Evolutionary conservation across 37 sponge, comb jelly and placozoan genomes (phyloP), one percentile per base, ranked within the genome.

Genomic region (Oscarella lobularis): DNA sequence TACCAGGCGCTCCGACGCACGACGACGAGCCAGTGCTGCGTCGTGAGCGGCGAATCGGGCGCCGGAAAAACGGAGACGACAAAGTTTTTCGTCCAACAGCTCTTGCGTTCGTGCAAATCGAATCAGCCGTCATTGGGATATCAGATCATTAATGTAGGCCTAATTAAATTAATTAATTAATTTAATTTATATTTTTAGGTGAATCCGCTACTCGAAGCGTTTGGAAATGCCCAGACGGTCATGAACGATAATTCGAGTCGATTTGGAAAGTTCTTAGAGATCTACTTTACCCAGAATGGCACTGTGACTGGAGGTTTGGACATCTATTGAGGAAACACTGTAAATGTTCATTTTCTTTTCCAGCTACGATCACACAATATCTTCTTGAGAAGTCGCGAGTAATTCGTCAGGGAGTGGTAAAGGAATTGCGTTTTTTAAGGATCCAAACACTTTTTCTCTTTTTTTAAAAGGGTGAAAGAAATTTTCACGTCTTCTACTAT

Each of bases 21-120:
- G 14, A 20, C 14, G 60, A 9, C 9, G 60, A 48, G 60, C 20
- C 60, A 48, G 71, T 4, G 6, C 6, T 68, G 71, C 31, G 71
- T 68, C 71, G 29, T 68, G 33, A 68, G 71, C 31, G 71, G 71
- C 6, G 71, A 68, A 34, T n/a, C n/a, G 6, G 71, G 71, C 6
- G 71, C 71, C 29, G 71, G 71, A 4, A 68, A 68, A 34, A 68
- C 71, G n/a, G 71, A 68, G 71, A 68, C 71, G 6, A 34, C 71
- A 4, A 68, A 68, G 71, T 68, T 68, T 4, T 14, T 68, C 31
- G 71, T 68, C n/a, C 71, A 14, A 4, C 71, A 68, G 6, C n/a
- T 68, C 6, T 34, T 68, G 29, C 6, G 31, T 4, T 4, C 31
- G n/a, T n/a, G 71, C 29, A 31, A 34, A 5, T 68, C 71, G 5